Conservation (phyloP, 2,113 vertebrate genomes). For the Toxotes jaculatrix region DNA sequence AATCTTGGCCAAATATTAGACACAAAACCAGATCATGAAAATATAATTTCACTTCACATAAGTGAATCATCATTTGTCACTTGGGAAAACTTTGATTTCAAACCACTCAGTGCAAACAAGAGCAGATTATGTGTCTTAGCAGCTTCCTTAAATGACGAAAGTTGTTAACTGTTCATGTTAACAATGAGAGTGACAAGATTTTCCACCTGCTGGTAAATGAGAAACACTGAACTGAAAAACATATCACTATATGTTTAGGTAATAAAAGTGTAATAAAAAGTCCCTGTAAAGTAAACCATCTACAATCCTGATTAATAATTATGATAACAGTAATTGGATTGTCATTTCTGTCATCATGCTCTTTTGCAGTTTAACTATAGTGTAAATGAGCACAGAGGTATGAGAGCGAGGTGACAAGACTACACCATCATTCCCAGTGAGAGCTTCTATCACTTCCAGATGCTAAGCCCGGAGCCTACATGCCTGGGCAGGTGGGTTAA, state of each 20-base stretch:
- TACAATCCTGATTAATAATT: constrained; percentile 6
- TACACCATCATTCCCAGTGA: constrained; percentile 22
- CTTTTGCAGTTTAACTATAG: neutral
- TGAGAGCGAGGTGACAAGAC: constrained; percentile 17
- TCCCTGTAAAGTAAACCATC: neutral
- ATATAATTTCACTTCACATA: too few species aligned
- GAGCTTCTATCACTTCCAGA: constrained; percentile 50
- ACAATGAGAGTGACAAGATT: neutral
- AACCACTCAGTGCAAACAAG: too few species aligned
- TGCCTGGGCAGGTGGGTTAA: constrained; percentile 51
- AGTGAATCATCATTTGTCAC: too few species aligned
- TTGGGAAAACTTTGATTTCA: too few species aligned
- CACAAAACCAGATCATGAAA: neutral
- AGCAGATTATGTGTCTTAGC: neutral
- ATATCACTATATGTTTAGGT: neutral
- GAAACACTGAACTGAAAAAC: neutral
- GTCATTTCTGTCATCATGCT: constrained; percentile 5
- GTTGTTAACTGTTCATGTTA: neutral
- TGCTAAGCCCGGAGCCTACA: constrained; percentile 36
- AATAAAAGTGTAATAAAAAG: neutral
- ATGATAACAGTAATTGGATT: neutral
- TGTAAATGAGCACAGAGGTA: neutral
- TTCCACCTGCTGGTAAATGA: neutral
- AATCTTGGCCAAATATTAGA: neutral
- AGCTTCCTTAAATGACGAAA: neutral